Conservation (phyloP, 2,113 vertebrate species). For the Cyprinus carpio region DNA sequence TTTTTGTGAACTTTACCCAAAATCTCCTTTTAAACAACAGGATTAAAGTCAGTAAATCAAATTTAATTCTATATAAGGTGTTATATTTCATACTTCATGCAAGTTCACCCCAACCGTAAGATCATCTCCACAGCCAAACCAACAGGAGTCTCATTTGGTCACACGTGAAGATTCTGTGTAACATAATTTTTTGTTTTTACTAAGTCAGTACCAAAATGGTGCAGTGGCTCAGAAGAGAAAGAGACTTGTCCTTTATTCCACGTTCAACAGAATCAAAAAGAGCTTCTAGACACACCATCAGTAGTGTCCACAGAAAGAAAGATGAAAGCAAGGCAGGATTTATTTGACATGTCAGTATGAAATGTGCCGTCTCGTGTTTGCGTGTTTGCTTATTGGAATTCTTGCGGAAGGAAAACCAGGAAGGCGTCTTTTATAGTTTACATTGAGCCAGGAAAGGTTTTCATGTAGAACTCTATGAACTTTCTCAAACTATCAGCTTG, state of each 20-base stretch:
- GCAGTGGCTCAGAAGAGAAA: too few relatives aligned
- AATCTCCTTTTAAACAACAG: neutral
- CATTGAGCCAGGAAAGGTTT: neutral
- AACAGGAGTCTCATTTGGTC: neutral
- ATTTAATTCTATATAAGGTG: too few relatives aligned
- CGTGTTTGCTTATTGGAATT: neutral
- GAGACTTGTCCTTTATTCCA: too few relatives aligned
- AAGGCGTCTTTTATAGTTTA: neutral
- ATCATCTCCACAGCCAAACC: neutral
- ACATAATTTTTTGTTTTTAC: neutral
- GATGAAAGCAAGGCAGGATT: neutral
- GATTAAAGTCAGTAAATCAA: neutral
- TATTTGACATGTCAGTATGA: neutral
- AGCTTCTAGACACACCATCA: neutral
- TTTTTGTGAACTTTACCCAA: neutral
- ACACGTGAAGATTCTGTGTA: neutral
- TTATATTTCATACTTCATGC: neutral
- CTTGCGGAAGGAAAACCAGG: neutral
- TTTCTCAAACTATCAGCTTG: neutral
- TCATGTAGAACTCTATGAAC: neutral
- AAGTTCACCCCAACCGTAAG: neutral
- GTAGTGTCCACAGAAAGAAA: neutral
- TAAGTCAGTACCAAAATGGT: too few relatives aligned
- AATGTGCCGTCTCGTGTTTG: constrained; percentile 11
- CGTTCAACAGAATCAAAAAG: neutral